These are phyloP conservation scores for Pungitius pungitius DNA, from an alignment of 2,113 vertebrate species.

Conservation along the genomic window DNA sequence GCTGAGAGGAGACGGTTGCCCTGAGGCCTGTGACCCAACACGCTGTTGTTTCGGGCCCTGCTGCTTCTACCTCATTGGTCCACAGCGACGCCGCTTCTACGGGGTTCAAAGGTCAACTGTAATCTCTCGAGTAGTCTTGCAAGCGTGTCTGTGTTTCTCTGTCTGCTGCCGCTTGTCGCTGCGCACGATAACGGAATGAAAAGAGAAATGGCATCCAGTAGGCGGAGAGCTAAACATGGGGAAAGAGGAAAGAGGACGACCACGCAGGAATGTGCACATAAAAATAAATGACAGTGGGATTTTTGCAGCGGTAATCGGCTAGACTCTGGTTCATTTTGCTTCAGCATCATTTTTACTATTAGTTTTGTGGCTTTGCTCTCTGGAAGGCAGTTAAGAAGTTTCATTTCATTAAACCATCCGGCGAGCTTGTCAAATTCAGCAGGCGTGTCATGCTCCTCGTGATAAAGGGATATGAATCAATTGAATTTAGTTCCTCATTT, in stretches of 20 bases:
- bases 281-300: neutral
- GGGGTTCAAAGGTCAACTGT: slow-evolving; percentile 35
- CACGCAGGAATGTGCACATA: neutral
- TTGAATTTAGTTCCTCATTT: neutral
- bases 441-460: neutral
- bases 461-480: neutral
- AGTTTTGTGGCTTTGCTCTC: too few relatives aligned
- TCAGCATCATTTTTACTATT: neutral
- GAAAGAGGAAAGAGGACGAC: neutral
- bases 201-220: slow-evolving; percentile 4
- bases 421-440: neutral
- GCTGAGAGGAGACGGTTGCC: slow-evolving; percentile 13
- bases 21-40: slow-evolving; percentile 23
- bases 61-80: neutral
- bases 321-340: neutral
- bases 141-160: neutral
- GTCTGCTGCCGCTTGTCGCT: neutral
- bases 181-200: slow-evolving; percentile 5
- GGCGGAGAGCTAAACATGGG: neutral
- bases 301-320: neutral
- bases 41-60: slow-evolving; percentile 9
- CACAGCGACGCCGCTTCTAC: neutral
- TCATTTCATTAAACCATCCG: neutral
- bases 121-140: slow-evolving; percentile 32
- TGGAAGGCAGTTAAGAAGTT: slow-evolving; percentile 1